phyloP scores from a whole-genome alignment of 1,140 invertebrate species.

The Bombus balteatus region DNA sequence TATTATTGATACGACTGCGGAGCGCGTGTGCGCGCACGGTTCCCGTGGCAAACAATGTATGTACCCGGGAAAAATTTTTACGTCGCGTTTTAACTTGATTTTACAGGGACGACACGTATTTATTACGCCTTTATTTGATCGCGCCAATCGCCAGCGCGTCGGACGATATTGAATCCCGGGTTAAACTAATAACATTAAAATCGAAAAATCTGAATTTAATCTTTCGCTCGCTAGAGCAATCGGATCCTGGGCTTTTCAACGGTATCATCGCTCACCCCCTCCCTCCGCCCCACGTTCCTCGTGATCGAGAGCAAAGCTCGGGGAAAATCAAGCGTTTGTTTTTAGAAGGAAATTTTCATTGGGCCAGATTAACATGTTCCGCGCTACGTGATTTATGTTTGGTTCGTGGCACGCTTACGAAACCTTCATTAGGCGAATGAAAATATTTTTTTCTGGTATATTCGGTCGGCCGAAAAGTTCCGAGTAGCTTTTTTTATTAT shows the following conservation, averaged over 20 bases:
- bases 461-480: no score
- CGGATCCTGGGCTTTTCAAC: background rate
- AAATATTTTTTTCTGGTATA: background rate
- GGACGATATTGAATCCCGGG: conserved; percentile 12
- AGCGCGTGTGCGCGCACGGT: background rate
- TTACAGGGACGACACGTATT: conserved; percentile 40
- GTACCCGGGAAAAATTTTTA: conserved; percentile 7
- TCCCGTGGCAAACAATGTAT: conserved; percentile 31
- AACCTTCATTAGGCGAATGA: background rate
- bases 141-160: conserved; percentile 18
- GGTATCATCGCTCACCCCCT: background rate
- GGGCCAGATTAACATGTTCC: background rate
- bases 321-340: background rate
- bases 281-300: accelerated
- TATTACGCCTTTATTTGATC: conserved; percentile 53
- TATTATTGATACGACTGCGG: conserved; percentile 43
- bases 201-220: conserved; percentile 38
- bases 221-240: background rate
- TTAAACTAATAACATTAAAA: conserved; percentile 36
- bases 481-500: no score
- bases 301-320: background rate
- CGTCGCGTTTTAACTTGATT: conserved; percentile 36
- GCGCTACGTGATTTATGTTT: background rate
- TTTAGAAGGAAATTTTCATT: background rate
- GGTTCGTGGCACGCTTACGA: background rate